Base-by-base conservation (phyloP, 1,140 invertebrate species). In the Muscidifurax raptorellus region DNA sequence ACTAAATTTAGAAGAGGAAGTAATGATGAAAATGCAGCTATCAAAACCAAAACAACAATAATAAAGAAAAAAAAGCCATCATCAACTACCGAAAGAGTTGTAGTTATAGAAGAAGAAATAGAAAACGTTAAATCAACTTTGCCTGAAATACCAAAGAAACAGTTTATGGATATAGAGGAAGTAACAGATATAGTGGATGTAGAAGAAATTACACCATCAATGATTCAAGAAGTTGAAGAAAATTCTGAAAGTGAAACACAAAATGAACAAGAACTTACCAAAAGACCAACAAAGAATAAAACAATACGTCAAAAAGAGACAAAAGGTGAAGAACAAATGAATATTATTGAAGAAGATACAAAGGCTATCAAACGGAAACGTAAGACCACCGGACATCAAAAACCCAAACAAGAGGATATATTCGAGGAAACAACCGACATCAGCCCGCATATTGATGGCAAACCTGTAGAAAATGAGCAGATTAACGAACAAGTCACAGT, bases 91-190 rank as follows among this genome's bases (percentile, higher is more conserved):
- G 90, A 91, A 59, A 89, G 90, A 78, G 86, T 91, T 44, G 86
- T 92, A 13, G 88, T 93, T 0, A 92, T 93, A 7, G 92, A 93
- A 89, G 92, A 93, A 89, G 92, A 92, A 90, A 10, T 93, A 5
- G 92, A 92, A 67, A 86, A 92, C 15, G 81, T 90, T 22, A 89
- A 89, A 84, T 87, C 91, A 1, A 59, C 78, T n/a, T 3, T 92
- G 77, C 90, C 89, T 52, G 32, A 79, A 0, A 92, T 92, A 83
- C 91, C 92, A 4, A 92, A 90, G 74, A 92, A 91, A 86, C 89
- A 92, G 71, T 93, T 92, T 82, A 90, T 93, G 87, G 71, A 86
- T 0, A 93, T 92, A 3, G 91, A 93, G 88, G 92, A 92, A 87
- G 86, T 93, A 9, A 90, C 86, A 2, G 89, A 87, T 25, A 27